Evolutionary conservation across 30 jellyfish, hydroid and myxozoan genomes (phyloP).

Genomic region (Turritopsis dohrnii): DNA sequence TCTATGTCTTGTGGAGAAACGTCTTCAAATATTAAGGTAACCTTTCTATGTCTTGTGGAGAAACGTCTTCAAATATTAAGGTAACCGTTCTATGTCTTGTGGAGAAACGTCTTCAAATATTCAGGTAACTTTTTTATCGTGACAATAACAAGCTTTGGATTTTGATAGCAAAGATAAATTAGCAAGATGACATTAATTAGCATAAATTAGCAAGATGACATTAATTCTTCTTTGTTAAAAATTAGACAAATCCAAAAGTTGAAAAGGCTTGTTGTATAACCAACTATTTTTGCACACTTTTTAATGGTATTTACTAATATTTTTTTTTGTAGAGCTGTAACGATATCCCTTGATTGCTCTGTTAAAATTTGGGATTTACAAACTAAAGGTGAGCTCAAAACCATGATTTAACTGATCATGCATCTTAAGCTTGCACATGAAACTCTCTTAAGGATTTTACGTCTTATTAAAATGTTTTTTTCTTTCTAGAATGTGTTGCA

Average conservation of each 20-base stretch:
- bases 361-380: constrained; percentile 48
- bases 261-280: too few relatives aligned
- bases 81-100: not conserved
- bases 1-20: too few relatives aligned
- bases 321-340: constrained; percentile 36
- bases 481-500: constrained; percentile 23
- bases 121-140: too few relatives aligned
- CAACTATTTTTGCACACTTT: too few relatives aligned
- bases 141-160: too few relatives aligned
- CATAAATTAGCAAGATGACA: too few relatives aligned
- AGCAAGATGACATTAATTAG: too few relatives aligned
- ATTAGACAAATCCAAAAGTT: too few relatives aligned
- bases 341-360: constrained; percentile 45
- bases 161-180: too few relatives aligned
- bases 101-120: too few relatives aligned
- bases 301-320: too few relatives aligned
- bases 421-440: not conserved
- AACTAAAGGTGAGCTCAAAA: constrained; percentile 11
- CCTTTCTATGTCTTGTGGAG: not conserved
- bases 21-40: not conserved
- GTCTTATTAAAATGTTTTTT: not conserved
- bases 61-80: not conserved
- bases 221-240: too few relatives aligned
- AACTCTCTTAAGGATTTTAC: not conserved
- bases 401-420: not conserved